phyloP scores from a whole-genome alignment of 2,888 invertebrate species.

The Lampropteryx suffumata region DNA sequence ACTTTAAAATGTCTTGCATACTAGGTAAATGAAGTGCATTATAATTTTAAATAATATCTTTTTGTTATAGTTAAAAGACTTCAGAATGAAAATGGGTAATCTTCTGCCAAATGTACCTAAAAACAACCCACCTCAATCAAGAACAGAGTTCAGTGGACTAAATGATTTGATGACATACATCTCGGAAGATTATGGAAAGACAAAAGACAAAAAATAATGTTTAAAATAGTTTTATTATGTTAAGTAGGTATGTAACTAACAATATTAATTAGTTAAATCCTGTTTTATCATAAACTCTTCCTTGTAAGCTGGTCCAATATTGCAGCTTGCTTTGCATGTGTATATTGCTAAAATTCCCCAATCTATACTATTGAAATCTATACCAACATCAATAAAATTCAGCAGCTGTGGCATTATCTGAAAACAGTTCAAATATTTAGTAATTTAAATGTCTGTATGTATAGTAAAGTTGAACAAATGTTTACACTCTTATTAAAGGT shows the following conservation, averaged over 20 bases:
- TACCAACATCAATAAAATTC: constrained; percentile 86
- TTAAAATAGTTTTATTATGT: constrained; percentile 4
- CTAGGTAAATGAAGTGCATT: no score
- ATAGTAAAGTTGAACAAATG: no score
- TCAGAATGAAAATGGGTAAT: constrained; percentile 90
- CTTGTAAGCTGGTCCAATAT: constrained; percentile 85
- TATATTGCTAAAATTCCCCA: constrained; percentile 95
- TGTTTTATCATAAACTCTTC: constrained; percentile 93
- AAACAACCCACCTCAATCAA: constrained; percentile 89
- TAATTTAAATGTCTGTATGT: no score
- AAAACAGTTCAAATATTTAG: constrained; percentile 1
- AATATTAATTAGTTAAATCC: constrained; percentile 82
- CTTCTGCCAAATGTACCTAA: constrained; percentile 89
- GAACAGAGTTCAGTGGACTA: constrained; percentile 93
- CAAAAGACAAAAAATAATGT: constrained; percentile 45
- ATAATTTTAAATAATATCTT: neutral
- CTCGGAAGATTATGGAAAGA: constrained; percentile 79
- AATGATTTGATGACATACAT: constrained; percentile 93
- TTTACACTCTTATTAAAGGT: no score
- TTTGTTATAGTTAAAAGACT: constrained; percentile 88
- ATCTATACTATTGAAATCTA: constrained; percentile 86
- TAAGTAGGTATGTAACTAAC: neutral
- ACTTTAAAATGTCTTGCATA: no score
- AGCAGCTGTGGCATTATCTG: constrained; percentile 93
- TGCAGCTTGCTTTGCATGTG: constrained; percentile 92